These are phyloP conservation scores for Coregonus clupeaformis DNA, from an alignment of 2,113 vertebrate species.

Conservation along the genomic window DNA sequence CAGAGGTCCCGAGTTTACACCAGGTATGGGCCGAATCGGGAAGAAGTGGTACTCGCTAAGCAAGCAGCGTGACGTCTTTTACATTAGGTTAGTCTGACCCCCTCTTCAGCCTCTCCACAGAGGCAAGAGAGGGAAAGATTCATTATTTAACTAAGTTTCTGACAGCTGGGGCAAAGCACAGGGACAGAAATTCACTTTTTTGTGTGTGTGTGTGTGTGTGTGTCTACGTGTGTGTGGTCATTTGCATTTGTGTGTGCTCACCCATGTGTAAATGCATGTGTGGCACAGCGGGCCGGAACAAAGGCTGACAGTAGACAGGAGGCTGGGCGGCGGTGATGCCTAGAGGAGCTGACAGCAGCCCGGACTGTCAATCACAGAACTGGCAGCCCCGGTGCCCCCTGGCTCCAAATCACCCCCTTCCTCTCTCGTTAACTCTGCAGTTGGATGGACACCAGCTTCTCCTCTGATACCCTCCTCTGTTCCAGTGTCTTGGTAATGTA, in stretches of 20 bases:
- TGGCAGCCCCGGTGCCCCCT: conserved; percentile 41
- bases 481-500: background rate
- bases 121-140: conserved; percentile 55
- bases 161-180: conserved; percentile 91
- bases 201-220: conserved; percentile 10
- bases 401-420: conserved; percentile 59
- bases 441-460: conserved; percentile 28
- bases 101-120: conserved; percentile 47
- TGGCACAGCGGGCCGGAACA: conserved; percentile 96
- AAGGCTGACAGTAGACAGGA: conserved; percentile 92
- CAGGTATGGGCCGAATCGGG: no score
- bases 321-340: conserved; percentile 86
- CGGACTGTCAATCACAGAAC: conserved; percentile 86
- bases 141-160: conserved; percentile 94
- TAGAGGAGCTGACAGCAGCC: conserved; percentile 89
- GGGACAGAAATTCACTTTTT: conserved; percentile 72
- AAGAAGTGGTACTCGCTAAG: no score
- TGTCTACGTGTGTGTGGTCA: conserved; percentile 7
- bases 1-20: no score
- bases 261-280: conserved; percentile 73
- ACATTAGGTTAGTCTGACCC: conserved; percentile 30
- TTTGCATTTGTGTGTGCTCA: conserved; percentile 38
- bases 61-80: no score
- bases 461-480: background rate
- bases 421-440: conserved; percentile 62